phyloP scores from a whole-genome alignment of 2,888 invertebrate species.

The Dione juno region DNA sequence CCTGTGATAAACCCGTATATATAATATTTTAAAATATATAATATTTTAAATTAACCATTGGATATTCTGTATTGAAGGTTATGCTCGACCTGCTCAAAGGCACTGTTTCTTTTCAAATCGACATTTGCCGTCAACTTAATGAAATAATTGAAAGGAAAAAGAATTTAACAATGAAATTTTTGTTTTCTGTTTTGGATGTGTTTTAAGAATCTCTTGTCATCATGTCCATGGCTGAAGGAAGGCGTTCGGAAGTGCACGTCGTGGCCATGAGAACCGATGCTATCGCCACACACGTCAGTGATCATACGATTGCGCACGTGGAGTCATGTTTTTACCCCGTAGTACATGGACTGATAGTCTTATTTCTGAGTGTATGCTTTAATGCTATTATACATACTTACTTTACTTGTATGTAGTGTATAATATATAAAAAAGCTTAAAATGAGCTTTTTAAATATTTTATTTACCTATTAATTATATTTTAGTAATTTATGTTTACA shows the following conservation, averaged over 20 bases:
- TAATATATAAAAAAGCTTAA: too few species aligned
- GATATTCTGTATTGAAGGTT: too few species aligned
- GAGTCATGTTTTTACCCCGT: slow-evolving; percentile 31
- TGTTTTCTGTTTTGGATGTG: neutral
- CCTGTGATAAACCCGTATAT: too few species aligned
- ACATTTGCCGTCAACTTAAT: neutral
- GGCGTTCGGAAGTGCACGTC: slow-evolving; percentile 66
- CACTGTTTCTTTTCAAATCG: neutral
- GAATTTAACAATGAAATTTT: neutral
- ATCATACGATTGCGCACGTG: slow-evolving; percentile 50
- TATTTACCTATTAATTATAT: too few species aligned
- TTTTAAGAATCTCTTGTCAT: neutral
- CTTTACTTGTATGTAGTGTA: neutral
- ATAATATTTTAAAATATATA: too few species aligned
- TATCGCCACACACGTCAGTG: slow-evolving; percentile 67
- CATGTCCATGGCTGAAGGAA: slow-evolving; percentile 31
- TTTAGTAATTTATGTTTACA: too few species aligned
- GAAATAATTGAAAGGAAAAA: neutral
- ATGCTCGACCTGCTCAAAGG: too few species aligned
- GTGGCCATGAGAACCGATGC: slow-evolving; percentile 74
- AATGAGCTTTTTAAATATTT: too few species aligned
- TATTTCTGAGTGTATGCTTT: neutral
- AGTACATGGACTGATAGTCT: slow-evolving; percentile 2
- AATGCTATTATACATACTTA: neutral
- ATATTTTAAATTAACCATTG: too few species aligned